A percentile compares a stretch with the other conserved stretches of the same genome.
Evolutionary conservation across 2,113 vertebrate species (phyloP).

Genomic region (Catharus fuscescens): DNA sequence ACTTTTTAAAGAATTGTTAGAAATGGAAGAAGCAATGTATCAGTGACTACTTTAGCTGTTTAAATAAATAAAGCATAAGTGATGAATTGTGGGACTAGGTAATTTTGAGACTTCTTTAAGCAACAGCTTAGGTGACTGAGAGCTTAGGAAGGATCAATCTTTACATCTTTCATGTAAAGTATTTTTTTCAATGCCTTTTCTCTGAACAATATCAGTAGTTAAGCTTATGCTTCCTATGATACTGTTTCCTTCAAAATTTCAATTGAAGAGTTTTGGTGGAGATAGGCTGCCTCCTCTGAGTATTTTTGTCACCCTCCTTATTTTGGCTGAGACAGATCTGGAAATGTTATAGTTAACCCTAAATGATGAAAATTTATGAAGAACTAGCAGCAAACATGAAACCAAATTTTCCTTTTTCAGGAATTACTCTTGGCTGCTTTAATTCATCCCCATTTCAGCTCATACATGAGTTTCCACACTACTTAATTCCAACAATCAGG

Average conservation of each 20-base stretch:
- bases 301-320: not conserved
- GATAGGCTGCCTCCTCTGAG: not conserved
- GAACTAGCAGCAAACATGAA: not conserved
- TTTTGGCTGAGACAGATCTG: not conserved
- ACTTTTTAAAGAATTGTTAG: not conserved
- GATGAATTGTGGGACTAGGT: not conserved
- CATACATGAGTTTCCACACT: not conserved
- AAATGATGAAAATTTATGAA: not conserved
- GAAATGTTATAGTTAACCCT: not conserved
- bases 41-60: not conserved
- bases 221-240: not conserved
- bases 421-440: not conserved
- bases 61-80: not conserved
- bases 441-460: not conserved
- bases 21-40: not conserved
- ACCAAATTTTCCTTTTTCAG: accelerated
- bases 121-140: not conserved
- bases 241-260: not conserved
- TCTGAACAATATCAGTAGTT: not conserved
- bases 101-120: not conserved
- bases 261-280: not conserved
- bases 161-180: not conserved
- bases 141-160: not conserved
- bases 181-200: not conserved
- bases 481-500: not conserved